These are phyloP conservation scores for Mustela lutreola DNA, from an alignment of 2,113 vertebrate genomes.

Conservation along the genomic window DNA sequence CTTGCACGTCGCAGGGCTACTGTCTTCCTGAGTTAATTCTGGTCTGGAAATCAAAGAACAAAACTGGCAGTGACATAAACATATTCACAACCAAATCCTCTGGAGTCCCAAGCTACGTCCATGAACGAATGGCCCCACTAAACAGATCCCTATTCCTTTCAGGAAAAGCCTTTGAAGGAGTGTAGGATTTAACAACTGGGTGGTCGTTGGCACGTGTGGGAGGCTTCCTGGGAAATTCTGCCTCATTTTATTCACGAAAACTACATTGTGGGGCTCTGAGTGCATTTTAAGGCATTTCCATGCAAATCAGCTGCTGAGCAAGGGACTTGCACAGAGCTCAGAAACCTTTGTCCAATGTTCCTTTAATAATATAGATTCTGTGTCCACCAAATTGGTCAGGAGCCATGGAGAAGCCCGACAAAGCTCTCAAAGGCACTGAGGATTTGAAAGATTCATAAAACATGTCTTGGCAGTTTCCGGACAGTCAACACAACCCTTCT, in stretches of 20 bases:
- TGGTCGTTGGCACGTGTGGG: background rate
- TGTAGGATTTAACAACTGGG: background rate
- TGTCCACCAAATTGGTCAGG: constrained; percentile 6
- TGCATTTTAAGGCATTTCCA: background rate
- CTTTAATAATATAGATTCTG: constrained; percentile 46
- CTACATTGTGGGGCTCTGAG: background rate
- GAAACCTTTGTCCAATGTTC: constrained; percentile 16
- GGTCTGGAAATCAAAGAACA: background rate
- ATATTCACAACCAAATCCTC: background rate
- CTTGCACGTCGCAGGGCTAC: background rate
- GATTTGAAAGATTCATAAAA: constrained; percentile 24
- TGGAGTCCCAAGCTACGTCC: background rate
- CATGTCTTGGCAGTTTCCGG: constrained; percentile 35
- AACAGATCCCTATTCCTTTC: background rate
- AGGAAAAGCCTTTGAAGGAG: background rate
- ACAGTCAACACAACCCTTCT: background rate
- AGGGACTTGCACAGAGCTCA: background rate
- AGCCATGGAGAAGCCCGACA: constrained; percentile 15
- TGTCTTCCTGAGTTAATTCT: background rate
- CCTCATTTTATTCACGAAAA: background rate
- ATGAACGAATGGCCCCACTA: background rate
- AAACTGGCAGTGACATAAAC: background rate
- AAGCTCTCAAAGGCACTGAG: constrained; percentile 45
- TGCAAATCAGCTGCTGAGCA: background rate
- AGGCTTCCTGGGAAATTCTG: background rate